phyloP scores from a whole-genome alignment of 2,888 invertebrate genomes.

The Priocnemis perturbator region DNA sequence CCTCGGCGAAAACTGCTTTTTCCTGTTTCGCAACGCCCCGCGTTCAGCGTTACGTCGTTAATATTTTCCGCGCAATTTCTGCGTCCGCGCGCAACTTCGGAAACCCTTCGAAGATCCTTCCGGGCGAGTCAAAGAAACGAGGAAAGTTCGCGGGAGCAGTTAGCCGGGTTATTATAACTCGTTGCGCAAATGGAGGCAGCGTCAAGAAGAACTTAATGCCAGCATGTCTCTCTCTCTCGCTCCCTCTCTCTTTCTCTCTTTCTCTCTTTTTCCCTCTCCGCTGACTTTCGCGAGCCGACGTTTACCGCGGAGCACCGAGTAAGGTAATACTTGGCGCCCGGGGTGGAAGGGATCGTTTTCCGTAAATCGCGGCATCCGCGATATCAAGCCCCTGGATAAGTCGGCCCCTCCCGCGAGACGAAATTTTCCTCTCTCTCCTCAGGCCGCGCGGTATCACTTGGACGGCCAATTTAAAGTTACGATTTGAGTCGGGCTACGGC shows the following conservation, averaged over 20 bases:
- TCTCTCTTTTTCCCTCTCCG: no score
- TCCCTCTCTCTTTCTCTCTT: background rate
- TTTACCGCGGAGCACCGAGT: no score
- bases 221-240: conserved; percentile 22
- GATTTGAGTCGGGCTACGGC: conserved; percentile 33
- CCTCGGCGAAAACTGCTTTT: no score
- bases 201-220: conserved; percentile 26
- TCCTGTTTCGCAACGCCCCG: no score
- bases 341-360: no score
- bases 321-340: conserved; percentile 5
- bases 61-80: background rate
- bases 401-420: no score
- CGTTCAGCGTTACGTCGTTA: no score
- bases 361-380: no score
- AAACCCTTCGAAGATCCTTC: conserved; percentile 8
- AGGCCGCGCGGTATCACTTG: conserved; percentile 44
- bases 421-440: background rate
- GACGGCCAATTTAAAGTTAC: conserved; percentile 60
- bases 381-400: no score
- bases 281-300: conserved; percentile 24
- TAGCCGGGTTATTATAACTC: conserved; percentile 44
- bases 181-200: conserved; percentile 28
- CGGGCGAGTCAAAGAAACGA: background rate
- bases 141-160: background rate
- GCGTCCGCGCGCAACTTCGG: background rate